Percentiles rank a stretch among this genome's conserved stretches.
phyloP scores from a whole-genome alignment of 2,797 vertebrate species.

The Argentina silus region DNA sequence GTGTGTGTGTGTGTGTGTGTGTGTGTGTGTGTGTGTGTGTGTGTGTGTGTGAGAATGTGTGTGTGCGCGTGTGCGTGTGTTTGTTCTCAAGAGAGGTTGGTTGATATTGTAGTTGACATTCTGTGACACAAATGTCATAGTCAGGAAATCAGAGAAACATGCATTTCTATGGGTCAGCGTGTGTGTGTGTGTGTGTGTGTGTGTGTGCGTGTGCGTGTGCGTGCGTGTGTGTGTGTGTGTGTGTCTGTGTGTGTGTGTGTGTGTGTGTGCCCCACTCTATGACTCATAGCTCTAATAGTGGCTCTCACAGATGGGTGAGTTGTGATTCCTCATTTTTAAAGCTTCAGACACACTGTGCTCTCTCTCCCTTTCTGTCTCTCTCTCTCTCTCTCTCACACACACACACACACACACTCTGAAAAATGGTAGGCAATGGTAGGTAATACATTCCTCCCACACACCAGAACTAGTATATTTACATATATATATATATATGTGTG shows the following conservation, averaged over 20 bases:
- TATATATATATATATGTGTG: slow-evolving; percentile 23
- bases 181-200: background rate
- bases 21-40: slow-evolving; percentile 1
- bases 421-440: too few species aligned
- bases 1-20: background rate
- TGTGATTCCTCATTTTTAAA: too few species aligned
- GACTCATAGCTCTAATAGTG: background rate
- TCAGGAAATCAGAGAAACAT: too few species aligned
- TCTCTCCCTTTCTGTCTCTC: too few species aligned
- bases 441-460: too few species aligned
- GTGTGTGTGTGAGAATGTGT: slow-evolving; percentile 2
- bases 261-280: background rate
- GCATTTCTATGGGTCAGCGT: background rate
- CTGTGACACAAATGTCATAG: too few species aligned
- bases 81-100: background rate
- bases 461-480: background rate
- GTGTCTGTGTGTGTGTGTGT: background rate
- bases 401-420: too few species aligned
- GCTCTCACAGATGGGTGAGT: too few species aligned
- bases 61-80: background rate
- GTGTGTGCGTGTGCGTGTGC: background rate
- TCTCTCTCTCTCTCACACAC: too few species aligned
- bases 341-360: too few species aligned
- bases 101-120: too few species aligned
- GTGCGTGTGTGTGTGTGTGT: background rate